These are phyloP conservation scores for Haemorhous mexicanus DNA, from an alignment of 2,113 vertebrate genomes.

Conservation along the genomic window DNA sequence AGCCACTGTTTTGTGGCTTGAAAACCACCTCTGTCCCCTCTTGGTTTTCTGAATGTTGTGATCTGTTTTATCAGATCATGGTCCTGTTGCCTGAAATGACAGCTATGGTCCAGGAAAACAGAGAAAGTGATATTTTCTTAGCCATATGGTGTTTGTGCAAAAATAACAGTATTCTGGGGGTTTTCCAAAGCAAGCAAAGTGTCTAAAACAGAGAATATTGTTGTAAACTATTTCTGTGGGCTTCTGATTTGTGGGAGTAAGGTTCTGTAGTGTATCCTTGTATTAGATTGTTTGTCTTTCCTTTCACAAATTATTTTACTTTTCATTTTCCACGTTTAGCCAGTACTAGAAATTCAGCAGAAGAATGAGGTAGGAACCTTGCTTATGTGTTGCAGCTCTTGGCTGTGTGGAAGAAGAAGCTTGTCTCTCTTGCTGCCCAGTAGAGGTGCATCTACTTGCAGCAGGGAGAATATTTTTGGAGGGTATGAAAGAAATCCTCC, in stretches of 20 bases:
- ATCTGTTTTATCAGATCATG: not conserved
- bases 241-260: not conserved
- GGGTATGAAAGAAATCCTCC: not conserved
- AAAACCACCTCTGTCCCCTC: not conserved
- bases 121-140: not conserved
- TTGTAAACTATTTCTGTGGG: not conserved
- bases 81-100: not conserved
- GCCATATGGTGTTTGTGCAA: slow-evolving; percentile 33
- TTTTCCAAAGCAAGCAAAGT: not conserved
- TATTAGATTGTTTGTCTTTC: not conserved
- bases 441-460: not conserved
- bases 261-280: not conserved
- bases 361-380: not conserved
- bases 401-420: not conserved
- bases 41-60: not conserved
- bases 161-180: not conserved
- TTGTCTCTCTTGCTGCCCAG: not conserved
- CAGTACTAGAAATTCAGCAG: not conserved
- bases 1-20: not conserved
- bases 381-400: not conserved
- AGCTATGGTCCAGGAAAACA: not conserved
- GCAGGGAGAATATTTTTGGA: not conserved
- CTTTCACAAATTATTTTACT: not conserved
- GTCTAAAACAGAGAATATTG: not conserved
- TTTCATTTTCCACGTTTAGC: not conserved